Conservation (phyloP, 2,888 invertebrate genomes). For the Rambutsinella grinnellia region DNA sequence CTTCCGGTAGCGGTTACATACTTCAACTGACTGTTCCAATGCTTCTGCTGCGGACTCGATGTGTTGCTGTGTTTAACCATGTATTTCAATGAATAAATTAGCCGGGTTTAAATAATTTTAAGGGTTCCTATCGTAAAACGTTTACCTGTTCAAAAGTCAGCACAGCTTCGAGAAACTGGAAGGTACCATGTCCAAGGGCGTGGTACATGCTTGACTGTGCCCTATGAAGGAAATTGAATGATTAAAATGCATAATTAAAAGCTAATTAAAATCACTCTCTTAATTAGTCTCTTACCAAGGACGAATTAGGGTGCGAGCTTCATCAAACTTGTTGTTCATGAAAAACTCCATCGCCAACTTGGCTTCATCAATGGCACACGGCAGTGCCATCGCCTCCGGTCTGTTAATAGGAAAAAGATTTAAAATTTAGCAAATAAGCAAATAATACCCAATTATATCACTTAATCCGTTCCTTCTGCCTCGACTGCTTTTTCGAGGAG, state of each 20-base stretch:
- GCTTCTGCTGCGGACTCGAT: slow-evolving; percentile 81
- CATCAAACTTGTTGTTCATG: slow-evolving; percentile 90
- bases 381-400: slow-evolving; percentile 74
- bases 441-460: neutral
- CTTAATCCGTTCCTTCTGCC: neutral
- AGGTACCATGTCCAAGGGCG: slow-evolving; percentile 88
- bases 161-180: slow-evolving; percentile 91
- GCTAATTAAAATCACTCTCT: neutral
- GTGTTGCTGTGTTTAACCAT: no score
- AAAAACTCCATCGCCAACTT: slow-evolving; percentile 87
- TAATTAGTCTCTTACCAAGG: slow-evolving; percentile 76
- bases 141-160: slow-evolving; percentile 92
- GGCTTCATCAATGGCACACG: slow-evolving; percentile 81
- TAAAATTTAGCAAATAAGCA: neutral
- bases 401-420: slow-evolving; percentile 30
- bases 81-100: no score
- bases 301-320: slow-evolving; percentile 83
- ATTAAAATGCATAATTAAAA: no score
- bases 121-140: no score
- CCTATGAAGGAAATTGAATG: no score
- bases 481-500: neutral
- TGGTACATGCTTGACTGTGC: slow-evolving; percentile 90
- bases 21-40: slow-evolving; percentile 82
- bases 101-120: no score
- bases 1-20: slow-evolving; percentile 81